Percentiles rank a stretch among this genome's conserved stretches.
These are phyloP conservation scores for Agrotis puta DNA, from an alignment of 2,888 invertebrate species.

Conservation along the genomic window DNA sequence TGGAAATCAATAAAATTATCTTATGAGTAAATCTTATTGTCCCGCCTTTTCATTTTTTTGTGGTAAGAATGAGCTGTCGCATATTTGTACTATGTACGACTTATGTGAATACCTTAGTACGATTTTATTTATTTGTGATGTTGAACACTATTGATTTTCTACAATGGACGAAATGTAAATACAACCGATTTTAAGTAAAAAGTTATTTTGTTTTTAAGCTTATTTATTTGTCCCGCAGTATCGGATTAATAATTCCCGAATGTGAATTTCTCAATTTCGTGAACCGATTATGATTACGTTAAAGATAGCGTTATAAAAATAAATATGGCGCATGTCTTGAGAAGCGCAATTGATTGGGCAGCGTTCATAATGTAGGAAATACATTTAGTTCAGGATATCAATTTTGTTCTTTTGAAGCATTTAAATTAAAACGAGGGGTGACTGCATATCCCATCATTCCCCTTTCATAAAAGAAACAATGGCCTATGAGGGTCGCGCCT, in stretches of 20 bases:
- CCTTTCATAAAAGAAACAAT: conserved; percentile 31
- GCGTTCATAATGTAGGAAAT: conserved; percentile 65
- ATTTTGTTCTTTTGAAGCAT: conserved; percentile 61
- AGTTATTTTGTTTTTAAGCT: conserved; percentile 89
- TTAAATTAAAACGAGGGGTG: conserved; percentile 45
- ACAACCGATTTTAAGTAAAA: conserved; percentile 91
- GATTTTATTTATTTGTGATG: conserved; percentile 91
- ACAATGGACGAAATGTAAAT: conserved; percentile 91
- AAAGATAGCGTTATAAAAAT: conserved; percentile 74
- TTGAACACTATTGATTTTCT: conserved; percentile 91
- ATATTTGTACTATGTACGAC: conserved; percentile 88
- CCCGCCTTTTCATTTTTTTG: conserved; percentile 86
- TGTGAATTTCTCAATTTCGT: conserved; percentile 55
- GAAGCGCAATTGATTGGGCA: conserved; percentile 67
- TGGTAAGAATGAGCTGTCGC: conserved; percentile 87
- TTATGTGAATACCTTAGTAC: conserved; percentile 90
- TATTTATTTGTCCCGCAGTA: conserved; percentile 84
- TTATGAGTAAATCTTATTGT: conserved; percentile 84
- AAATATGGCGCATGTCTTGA: conserved; percentile 72
- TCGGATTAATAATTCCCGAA: conserved; percentile 57
- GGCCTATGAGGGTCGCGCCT: conserved; percentile 16
- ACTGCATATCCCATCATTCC: conserved; percentile 15
- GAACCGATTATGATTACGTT: conserved; percentile 62
- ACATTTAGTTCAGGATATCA: conserved; percentile 68
- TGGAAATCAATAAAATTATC: conserved; percentile 83